These are phyloP conservation scores for Pogonognathellus flavescens DNA, from an alignment of 1,140 invertebrate species.

Conservation along the genomic window DNA sequence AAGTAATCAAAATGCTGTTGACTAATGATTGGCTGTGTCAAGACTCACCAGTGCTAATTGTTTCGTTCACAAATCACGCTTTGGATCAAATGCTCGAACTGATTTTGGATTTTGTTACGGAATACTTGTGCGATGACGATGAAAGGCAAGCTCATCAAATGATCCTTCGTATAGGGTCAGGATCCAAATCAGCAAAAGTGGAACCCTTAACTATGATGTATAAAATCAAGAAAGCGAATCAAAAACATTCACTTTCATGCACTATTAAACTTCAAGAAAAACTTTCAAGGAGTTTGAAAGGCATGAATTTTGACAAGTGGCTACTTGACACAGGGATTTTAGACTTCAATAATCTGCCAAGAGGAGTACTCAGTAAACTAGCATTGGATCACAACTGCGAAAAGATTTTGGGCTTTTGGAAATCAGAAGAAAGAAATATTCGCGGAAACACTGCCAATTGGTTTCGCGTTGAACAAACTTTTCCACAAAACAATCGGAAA, in stretches of 20 bases:
- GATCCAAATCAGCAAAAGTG: background rate
- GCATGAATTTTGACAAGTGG: background rate
- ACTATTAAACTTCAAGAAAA: background rate
- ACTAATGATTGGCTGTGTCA: background rate
- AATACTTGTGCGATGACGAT: constrained; percentile 60
- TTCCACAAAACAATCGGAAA: background rate
- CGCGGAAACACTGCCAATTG: background rate
- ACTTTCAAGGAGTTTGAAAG: background rate
- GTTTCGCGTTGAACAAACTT: background rate
- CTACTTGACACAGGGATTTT: background rate
- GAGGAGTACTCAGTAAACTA: background rate
- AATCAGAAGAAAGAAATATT: background rate
- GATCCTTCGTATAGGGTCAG: constrained; percentile 13
- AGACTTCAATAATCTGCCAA: background rate
- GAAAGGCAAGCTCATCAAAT: background rate
- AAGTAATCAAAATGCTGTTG: background rate
- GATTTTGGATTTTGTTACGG: constrained; percentile 70
- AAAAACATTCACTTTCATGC: background rate
- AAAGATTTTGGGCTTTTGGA: background rate
- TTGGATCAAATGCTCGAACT: constrained; percentile 89
- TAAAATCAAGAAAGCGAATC: background rate
- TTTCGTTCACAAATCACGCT: constrained; percentile 90
- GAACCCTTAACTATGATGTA: constrained; percentile 41
- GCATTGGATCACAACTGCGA: background rate
- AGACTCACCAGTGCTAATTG: constrained; percentile 77